Conservation (phyloP, 2,797 vertebrate species). For the Catharus ustulatus region DNA sequence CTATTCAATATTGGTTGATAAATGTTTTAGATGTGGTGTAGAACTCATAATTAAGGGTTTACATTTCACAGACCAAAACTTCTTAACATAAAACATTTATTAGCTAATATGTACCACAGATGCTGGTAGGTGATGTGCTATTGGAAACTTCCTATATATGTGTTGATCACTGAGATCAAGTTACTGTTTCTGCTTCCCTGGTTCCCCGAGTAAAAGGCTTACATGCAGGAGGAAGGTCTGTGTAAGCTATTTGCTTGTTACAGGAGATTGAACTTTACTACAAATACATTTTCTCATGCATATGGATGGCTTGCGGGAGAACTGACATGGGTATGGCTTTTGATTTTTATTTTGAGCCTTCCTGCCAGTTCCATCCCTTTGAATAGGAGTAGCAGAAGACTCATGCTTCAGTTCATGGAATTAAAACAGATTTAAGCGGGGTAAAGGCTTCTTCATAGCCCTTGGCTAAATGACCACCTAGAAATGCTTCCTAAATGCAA, state of each 20-base stretch:
- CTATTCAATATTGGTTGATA: constrained; percentile 48
- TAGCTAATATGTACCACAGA: background rate
- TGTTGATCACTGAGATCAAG: background rate
- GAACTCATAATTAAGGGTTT: constrained; percentile 46
- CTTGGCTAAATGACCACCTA: background rate
- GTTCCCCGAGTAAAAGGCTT: constrained; percentile 2
- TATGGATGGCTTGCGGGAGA: background rate
- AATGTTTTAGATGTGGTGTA: constrained; percentile 38
- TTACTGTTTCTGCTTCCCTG: background rate
- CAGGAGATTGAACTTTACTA: constrained; percentile 24
- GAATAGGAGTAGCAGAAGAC: background rate
- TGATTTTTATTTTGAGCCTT: background rate
- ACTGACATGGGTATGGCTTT: background rate
- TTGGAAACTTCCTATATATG: background rate
- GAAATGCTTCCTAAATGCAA: background rate
- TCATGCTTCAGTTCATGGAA: background rate
- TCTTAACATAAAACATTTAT: constrained; percentile 8
- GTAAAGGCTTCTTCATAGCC: background rate
- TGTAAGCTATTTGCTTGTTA: constrained; percentile 38
- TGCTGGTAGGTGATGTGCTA: background rate
- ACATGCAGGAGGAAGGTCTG: background rate
- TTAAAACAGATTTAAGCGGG: background rate
- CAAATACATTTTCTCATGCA: background rate
- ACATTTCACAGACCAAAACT: background rate
- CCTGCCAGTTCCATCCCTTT: background rate